These are phyloP conservation scores for Desoria tigrina DNA, from an alignment of 2,888 invertebrate species.

Conservation along the genomic window DNA sequence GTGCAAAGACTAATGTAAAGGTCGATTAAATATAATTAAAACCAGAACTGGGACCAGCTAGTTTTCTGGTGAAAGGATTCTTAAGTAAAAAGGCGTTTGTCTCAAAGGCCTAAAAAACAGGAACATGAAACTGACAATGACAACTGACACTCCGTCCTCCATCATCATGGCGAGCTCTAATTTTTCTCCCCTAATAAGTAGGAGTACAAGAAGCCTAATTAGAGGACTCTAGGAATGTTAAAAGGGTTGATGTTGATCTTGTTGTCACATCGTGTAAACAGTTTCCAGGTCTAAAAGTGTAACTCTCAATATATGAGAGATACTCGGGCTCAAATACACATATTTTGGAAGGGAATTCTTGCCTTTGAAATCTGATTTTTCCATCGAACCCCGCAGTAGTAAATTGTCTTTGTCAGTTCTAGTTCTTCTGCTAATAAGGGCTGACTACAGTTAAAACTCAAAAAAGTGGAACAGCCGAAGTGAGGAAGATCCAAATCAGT, in stretches of 20 bases:
- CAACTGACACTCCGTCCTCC: neutral
- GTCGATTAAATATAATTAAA: too few species aligned
- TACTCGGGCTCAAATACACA: neutral
- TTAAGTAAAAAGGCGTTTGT: constrained; percentile 2
- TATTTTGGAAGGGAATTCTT: neutral
- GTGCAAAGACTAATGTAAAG: too few species aligned
- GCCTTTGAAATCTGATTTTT: constrained; percentile 8
- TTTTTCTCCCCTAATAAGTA: constrained; percentile 7
- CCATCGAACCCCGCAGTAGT: neutral
- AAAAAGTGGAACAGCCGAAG: neutral
- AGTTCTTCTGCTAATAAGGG: constrained; percentile 5
- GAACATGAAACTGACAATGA: neutral
- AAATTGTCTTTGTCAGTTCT: constrained; percentile 4
- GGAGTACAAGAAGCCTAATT: constrained; percentile 2
- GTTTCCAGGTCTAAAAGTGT: neutral
- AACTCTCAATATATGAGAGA: neutral
- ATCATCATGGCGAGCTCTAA: neutral
- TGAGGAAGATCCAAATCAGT: neutral
- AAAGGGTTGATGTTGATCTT: constrained; percentile 7
- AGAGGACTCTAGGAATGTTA: neutral
- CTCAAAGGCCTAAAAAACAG: too few species aligned
- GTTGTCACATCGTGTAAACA: constrained; percentile 2
- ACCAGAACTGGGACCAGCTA: too few species aligned
- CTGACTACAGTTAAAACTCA: neutral
- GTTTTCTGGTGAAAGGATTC: too few species aligned